These are phyloP conservation scores for Prunella strophiata DNA, from an alignment of 2,797 vertebrate genomes.

Conservation along the genomic window DNA sequence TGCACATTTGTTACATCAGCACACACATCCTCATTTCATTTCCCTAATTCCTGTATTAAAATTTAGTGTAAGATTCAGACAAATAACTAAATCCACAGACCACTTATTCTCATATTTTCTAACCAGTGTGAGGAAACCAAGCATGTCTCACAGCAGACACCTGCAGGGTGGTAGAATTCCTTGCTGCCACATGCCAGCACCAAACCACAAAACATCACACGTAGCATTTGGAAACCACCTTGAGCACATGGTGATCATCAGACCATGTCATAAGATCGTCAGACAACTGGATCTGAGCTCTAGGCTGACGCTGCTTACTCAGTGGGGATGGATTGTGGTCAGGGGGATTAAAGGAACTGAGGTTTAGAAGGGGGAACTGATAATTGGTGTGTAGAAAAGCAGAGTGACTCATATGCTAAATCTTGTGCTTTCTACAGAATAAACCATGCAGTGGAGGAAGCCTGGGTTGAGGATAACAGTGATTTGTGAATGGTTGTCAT, in stretches of 20 bases:
- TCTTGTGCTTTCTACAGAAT: background rate
- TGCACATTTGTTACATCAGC: conserved; percentile 4
- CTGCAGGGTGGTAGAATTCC: background rate
- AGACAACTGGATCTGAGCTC: background rate
- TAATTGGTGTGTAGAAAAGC: background rate
- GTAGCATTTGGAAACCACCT: background rate
- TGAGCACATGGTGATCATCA: background rate
- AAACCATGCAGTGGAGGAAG: background rate
- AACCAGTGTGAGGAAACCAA: background rate
- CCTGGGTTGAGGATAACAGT: background rate
- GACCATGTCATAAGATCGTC: background rate
- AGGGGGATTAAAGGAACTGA: conserved; percentile 11
- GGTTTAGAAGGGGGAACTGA: conserved; percentile 27
- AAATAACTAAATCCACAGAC: background rate
- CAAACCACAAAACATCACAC: accelerated
- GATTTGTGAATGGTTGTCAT: background rate
- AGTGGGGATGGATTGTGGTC: background rate
- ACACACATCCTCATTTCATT: conserved; percentile 58
- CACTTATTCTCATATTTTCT: background rate
- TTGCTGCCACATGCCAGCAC: background rate
- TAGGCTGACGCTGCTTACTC: background rate
- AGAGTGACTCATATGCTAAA: background rate
- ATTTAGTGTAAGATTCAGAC: background rate
- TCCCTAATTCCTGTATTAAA: conserved; percentile 26
- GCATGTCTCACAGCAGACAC: background rate